Percentiles rank a stretch among this genome's conserved stretches.
Evolutionary conservation across 2,797 vertebrate genomes (phyloP).

Genomic region (Setipinna tenuifilis): DNA sequence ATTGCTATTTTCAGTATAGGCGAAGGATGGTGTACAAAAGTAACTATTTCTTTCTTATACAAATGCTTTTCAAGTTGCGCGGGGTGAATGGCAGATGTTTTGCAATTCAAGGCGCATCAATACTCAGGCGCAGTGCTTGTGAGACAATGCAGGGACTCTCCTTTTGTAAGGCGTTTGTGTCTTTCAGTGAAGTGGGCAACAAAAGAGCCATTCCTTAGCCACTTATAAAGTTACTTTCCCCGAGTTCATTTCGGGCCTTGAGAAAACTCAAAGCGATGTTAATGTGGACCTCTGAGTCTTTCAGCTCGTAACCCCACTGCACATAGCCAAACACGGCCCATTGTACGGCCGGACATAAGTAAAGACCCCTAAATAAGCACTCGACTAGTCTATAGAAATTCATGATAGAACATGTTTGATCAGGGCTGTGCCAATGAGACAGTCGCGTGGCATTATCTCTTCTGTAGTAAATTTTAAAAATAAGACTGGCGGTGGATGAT

Average conservation of each 20-base stretch:
- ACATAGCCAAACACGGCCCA: conserved; percentile 73
- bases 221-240: conserved; percentile 87
- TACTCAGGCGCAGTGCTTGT: conserved; percentile 70
- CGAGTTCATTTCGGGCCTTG: conserved; percentile 78
- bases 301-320: conserved; percentile 74
- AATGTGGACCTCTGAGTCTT: conserved; percentile 80
- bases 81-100: conserved; percentile 85
- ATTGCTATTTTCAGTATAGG: conserved; percentile 62
- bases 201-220: conserved; percentile 82
- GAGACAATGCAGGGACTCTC: conserved; percentile 69
- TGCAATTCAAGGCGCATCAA: conserved; percentile 82
- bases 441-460: conserved; percentile 72
- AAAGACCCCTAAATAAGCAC: conserved; percentile 75
- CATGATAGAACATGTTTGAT: conserved; percentile 81
- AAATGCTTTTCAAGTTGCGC: conserved; percentile 70
- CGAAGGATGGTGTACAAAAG: conserved; percentile 58
- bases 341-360: conserved; percentile 76
- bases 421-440: conserved; percentile 65
- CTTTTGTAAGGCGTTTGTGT: conserved; percentile 78
- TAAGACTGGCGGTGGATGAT: not conserved
- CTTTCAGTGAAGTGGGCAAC: conserved; percentile 71
- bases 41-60: conserved; percentile 72
- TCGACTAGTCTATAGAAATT: conserved; percentile 80
- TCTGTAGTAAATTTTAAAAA: not conserved
- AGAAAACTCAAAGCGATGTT: conserved; percentile 84